Percentiles rank a stretch among this genome's conserved stretches.
phyloP scores from a whole-genome alignment of 2,797 vertebrate species.

The Acomys russatus region DNA sequence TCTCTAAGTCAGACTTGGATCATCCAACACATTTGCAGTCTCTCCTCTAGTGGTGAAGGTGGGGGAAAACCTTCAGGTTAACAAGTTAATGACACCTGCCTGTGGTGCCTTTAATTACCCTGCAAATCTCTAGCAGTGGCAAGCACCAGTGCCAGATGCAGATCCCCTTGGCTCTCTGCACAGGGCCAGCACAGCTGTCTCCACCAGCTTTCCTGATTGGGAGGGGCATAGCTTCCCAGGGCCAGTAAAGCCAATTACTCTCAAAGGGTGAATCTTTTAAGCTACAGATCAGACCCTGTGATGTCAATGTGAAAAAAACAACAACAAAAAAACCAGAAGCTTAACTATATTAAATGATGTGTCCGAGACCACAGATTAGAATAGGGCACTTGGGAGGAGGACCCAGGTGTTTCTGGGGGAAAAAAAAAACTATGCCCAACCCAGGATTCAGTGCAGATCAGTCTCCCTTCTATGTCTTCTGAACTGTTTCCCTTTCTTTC shows the following conservation, averaged over 20 bases:
- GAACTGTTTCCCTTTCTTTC: not conserved
- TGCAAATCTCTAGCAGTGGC: not conserved
- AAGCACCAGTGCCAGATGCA: not conserved
- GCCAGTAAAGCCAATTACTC: not conserved
- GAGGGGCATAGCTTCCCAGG: not conserved
- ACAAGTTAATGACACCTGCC: constrained; percentile 75
- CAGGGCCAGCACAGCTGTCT: not conserved
- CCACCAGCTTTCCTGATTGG: not conserved
- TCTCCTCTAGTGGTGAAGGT: not conserved
- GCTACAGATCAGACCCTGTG: not conserved
- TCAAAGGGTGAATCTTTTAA: not conserved
- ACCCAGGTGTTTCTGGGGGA: not conserved
- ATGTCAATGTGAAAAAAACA: not conserved
- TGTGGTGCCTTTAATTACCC: constrained; percentile 70
- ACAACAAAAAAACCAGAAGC: not conserved
- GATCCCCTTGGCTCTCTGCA: not conserved
- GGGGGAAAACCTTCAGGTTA: constrained; percentile 66
- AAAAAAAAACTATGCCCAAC: not conserved
- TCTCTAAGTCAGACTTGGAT: constrained; percentile 44
- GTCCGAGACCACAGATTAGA: not conserved
- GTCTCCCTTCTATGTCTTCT: not conserved
- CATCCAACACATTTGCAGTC: not conserved
- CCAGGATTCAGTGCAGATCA: not conserved
- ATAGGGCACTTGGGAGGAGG: not conserved
- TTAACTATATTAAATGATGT: not conserved